phyloP scores from a whole-genome alignment of 2,888 invertebrate genomes.

The Chalcis sispes region DNA sequence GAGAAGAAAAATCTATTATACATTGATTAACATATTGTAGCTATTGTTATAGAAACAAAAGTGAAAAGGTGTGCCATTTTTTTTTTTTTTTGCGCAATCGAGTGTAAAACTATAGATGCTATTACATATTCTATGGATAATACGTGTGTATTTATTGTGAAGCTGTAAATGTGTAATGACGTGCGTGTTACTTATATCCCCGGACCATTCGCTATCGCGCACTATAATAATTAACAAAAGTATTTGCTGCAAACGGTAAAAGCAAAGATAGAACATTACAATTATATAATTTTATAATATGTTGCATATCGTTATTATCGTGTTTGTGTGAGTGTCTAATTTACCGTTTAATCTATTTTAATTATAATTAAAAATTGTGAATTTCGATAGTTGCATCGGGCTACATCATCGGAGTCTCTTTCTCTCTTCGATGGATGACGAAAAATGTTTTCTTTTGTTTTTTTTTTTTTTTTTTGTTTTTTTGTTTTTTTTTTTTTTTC shows the following conservation, averaged over 20 bases:
- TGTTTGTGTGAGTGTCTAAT: conserved; percentile 35
- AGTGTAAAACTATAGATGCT: conserved; percentile 53
- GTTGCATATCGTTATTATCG: conserved; percentile 41
- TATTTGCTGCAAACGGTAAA: conserved; percentile 30
- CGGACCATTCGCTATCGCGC: conserved; percentile 56
- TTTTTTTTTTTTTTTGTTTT: no score
- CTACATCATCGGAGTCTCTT: conserved; percentile 56
- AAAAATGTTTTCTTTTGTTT: conserved; percentile 52
- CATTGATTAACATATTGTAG: conserved; percentile 57
- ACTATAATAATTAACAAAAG: conserved; percentile 52
- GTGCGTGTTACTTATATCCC: conserved; percentile 53
- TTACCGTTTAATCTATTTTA: conserved; percentile 27
- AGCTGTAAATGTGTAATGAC: conserved; percentile 53
- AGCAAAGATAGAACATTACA: conserved; percentile 48
- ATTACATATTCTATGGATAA: conserved; percentile 57
- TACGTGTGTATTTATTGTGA: conserved; percentile 54
- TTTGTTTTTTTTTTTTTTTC: no score
- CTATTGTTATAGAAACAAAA: conserved; percentile 55
- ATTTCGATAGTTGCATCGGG: conserved; percentile 54
- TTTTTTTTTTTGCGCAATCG: conserved; percentile 50
- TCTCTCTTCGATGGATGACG: conserved; percentile 54
- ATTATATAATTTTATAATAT: conserved; percentile 28
- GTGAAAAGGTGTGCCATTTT: conserved; percentile 53
- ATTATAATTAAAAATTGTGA: conserved; percentile 40
- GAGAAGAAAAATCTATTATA: conserved; percentile 58